Evolutionary conservation across 2,113 vertebrate genomes (phyloP), one percentile per base, ranked within the genome.

Genomic region (Lichenostomus cassidix): DNA sequence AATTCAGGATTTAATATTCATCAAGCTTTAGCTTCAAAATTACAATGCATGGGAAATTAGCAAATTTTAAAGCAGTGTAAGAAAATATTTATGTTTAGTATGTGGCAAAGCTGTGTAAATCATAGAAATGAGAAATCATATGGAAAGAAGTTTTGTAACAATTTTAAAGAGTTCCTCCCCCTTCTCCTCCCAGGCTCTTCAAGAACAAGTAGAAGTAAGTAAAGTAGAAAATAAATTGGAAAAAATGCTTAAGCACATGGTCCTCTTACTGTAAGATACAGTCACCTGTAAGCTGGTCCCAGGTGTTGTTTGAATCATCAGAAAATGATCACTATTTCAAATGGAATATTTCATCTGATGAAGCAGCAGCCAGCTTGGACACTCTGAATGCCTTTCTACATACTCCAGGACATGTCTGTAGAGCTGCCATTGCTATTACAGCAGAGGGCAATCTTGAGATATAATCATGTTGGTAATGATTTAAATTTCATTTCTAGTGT

Each of bases 391-490:
- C 76, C 42, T 83, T 88, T 46, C 71, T 90, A 0, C 82, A 7
- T 83, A 39, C 59, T 90, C 35, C 78, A 77, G 49, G 71, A 77
- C 70, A n/a, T 59, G 68, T 86, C 67, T 86, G 78, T 62, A 91
- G 75, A 87, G 52, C 70, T 95, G 29, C 83, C n/a, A 12, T 55
- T 88, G 68, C 39, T 91, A 22, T 91, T 93, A 80, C 91, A 94
- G 84, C 73, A 92, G 85, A 92, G 84, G 87, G 87, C 87, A 88
- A 80, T 95, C 84, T 91, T 90, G 87, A 95, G 89, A 88, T 88
- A 90, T 73, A 91, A 77, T 92, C 55, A 24, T 80, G 39, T 70
- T 91, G 68, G n/a, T 86, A 90, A 90, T 44, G 24, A 88, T 81
- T 67, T 90, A 56, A 77, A 94, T 90, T 86, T 85, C 39, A 67